A percentile compares a stretch with the other conserved stretches of the same genome.
phyloP scores from a whole-genome alignment of 2,797 vertebrate genomes.

The Gymnopithys bicolor region DNA sequence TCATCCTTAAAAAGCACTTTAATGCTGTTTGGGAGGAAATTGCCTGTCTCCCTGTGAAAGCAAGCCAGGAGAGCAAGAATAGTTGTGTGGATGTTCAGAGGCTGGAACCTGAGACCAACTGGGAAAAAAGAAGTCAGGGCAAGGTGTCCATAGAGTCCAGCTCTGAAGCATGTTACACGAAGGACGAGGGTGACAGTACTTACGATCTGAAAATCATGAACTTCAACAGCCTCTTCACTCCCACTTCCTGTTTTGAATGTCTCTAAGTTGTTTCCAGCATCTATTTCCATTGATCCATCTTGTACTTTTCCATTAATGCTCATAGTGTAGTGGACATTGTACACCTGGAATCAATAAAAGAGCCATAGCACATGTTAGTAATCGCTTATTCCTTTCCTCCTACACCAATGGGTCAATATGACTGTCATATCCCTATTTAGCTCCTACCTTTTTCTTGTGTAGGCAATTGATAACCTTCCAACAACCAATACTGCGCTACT shows the following conservation, averaged over 20 bases:
- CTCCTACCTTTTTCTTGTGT: background rate
- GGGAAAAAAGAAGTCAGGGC: background rate
- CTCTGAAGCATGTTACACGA: background rate
- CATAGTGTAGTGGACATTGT: conserved; percentile 91
- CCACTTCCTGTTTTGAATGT: conserved; percentile 89
- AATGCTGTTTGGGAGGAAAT: background rate
- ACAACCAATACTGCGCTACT: background rate
- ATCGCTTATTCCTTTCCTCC: background rate
- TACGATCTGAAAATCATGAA: conserved; percentile 94
- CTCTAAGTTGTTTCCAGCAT: conserved; percentile 90
- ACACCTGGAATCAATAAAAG: conserved; percentile 82
- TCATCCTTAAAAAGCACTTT: background rate
- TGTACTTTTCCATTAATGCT: conserved; percentile 92
- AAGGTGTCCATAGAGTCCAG: background rate
- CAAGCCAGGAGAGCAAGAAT: background rate
- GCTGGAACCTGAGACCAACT: background rate
- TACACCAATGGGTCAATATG: background rate
- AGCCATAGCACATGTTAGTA: background rate
- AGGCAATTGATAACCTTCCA: background rate
- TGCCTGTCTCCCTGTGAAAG: background rate
- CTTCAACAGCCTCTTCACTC: conserved; percentile 87
- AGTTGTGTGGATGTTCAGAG: background rate
- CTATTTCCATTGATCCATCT: conserved; percentile 92
- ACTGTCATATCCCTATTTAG: background rate
- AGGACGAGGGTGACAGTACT: conserved; percentile 69